phyloP scores from a whole-genome alignment of 2,113 vertebrate species.

The Mus pahari region DNA sequence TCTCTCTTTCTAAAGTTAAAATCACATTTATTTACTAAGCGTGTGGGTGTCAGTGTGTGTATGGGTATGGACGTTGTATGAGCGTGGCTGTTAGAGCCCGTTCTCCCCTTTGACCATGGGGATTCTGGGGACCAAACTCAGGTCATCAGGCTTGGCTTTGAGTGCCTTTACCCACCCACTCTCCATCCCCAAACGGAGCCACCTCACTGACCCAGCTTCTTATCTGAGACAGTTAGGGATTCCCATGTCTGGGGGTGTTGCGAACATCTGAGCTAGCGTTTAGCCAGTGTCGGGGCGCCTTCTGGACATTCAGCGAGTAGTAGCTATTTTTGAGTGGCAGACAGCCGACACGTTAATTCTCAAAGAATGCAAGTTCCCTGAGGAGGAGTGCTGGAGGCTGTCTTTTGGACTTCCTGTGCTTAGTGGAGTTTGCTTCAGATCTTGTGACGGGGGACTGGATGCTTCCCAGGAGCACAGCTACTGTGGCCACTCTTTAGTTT shows the following conservation, averaged over 20 bases:
- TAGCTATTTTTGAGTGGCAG: neutral
- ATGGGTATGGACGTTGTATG: neutral
- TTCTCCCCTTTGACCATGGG: neutral
- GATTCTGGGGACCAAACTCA: neutral
- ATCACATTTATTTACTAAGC: neutral
- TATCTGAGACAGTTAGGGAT: too few species aligned
- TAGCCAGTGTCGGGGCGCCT: too few species aligned
- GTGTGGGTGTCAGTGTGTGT: neutral
- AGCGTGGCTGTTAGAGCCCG: accelerated
- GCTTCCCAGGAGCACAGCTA: neutral
- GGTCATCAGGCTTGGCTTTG: too few species aligned
- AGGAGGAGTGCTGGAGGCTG: neutral
- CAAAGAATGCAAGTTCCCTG: neutral
- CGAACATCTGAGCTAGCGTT: neutral
- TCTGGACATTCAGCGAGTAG: neutral
- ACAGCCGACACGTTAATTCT: neutral
- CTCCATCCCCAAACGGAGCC: neutral
- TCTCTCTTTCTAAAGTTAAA: neutral
- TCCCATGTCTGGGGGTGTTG: neutral
- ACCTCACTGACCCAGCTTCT: neutral
- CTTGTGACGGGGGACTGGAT: too few species aligned
- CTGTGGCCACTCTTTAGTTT: neutral
- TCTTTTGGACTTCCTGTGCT: neutral
- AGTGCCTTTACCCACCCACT: neutral
- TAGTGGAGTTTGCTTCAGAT: neutral